Conservation (phyloP, 2,888 invertebrate genomes). For the Agrochola lychnidis region DNA sequence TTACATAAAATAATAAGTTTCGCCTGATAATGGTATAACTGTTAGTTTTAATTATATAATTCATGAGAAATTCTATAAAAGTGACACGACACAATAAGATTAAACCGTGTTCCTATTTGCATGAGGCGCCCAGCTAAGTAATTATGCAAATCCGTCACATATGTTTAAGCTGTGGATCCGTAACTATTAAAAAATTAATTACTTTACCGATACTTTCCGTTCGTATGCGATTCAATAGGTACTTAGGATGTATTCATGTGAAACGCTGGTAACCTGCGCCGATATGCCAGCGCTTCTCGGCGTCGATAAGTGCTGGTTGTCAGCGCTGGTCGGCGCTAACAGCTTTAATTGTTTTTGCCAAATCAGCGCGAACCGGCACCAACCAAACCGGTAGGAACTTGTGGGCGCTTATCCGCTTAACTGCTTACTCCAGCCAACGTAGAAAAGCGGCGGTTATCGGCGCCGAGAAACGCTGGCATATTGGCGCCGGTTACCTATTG, state of each 20-base stretch:
- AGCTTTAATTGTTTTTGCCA: too few relatives aligned
- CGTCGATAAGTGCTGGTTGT: not conserved
- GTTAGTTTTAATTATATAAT: not conserved
- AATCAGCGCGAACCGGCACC: too few relatives aligned
- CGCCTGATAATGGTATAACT: not conserved
- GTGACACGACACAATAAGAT: not conserved
- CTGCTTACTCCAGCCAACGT: too few relatives aligned
- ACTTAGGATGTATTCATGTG: not conserved
- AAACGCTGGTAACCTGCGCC: not conserved
- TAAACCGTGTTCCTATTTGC: not conserved
- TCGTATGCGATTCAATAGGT: slow-evolving; percentile 28
- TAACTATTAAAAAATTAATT: slow-evolving; percentile 42
- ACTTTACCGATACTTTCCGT: slow-evolving; percentile 30
- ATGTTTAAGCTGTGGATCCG: slow-evolving; percentile 29
- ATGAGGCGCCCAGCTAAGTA: not conserved
- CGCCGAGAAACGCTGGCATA: not conserved
- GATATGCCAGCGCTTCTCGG: not conserved
- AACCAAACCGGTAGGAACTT: too few relatives aligned
- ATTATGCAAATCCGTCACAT: slow-evolving; percentile 9
- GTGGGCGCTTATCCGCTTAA: too few relatives aligned
- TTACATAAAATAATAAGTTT: not conserved
- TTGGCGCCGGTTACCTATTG: not conserved
- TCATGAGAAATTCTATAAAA: not conserved
- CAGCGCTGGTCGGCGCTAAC: too few relatives aligned
- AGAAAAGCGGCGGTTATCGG: too few relatives aligned